Conservation (phyloP, 2,113 vertebrate species). For the Tragulus kanchil region DNA sequence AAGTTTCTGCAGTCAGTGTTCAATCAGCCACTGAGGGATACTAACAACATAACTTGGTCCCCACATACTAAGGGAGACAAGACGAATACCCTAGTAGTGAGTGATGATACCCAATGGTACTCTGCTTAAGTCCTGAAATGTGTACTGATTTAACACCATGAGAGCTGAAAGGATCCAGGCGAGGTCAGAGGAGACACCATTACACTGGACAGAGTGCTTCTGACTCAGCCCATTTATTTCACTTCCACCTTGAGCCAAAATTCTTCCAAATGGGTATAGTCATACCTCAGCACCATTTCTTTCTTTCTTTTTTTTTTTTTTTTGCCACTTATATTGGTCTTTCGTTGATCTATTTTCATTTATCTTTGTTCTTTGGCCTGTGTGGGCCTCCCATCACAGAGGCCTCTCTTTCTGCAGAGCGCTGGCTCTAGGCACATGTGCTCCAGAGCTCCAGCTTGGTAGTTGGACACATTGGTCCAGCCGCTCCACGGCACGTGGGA, state of each 20-base stretch:
- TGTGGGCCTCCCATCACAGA: no score
- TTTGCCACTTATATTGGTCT: no score
- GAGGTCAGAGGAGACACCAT: not conserved
- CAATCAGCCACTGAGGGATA: not conserved
- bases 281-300: slow-evolving; percentile 6
- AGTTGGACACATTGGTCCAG: no score
- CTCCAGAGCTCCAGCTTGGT: no score
- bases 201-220: not conserved
- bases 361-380: no score
- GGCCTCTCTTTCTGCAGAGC: not conserved
- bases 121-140: not conserved
- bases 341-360: no score
- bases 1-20: not conserved
- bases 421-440: no score
- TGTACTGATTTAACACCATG: not conserved
- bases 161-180: not conserved
- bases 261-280: not conserved
- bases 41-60: not conserved
- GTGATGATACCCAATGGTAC: not conserved
- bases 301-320: no score
- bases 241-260: not conserved
- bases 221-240: not conserved
- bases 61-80: not conserved
- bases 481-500: no score
- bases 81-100: not conserved